These are phyloP conservation scores for Seriola quinqueradiata DNA, from an alignment of 2,113 vertebrate species.

Conservation along the genomic window DNA sequence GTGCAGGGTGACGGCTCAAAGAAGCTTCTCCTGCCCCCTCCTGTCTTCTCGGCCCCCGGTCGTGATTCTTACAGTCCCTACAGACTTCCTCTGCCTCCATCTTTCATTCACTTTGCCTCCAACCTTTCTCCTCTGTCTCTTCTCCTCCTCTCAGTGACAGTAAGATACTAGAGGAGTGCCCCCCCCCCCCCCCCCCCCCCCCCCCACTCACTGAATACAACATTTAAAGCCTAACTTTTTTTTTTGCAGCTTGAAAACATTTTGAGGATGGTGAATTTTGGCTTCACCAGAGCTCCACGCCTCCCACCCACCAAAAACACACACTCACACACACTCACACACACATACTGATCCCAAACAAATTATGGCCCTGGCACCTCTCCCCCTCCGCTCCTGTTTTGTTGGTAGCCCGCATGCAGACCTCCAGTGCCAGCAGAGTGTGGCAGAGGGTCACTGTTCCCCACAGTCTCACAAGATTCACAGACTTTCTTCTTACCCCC, in stretches of 20 bases:
- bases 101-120: background rate
- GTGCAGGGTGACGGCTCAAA: too few species aligned
- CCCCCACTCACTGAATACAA: too few species aligned
- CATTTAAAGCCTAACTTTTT: too few species aligned
- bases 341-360: constrained; percentile 54
- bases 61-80: background rate
- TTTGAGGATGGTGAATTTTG: constrained; percentile 52
- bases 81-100: constrained; percentile 28
- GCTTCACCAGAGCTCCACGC: constrained; percentile 32
- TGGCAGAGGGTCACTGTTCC: constrained; percentile 74
- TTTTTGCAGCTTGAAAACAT: constrained; percentile 32
- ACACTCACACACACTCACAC: constrained; percentile 50
- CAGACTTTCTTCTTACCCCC: constrained; percentile 61
- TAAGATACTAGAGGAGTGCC: background rate
- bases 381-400: constrained; percentile 70
- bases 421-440: constrained; percentile 72
- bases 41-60: too few species aligned
- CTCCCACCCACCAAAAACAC: constrained; percentile 54
- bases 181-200: too few species aligned
- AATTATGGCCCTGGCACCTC: constrained; percentile 70
- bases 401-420: constrained; percentile 75
- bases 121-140: background rate
- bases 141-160: background rate
- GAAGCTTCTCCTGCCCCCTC: too few species aligned
- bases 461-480: constrained; percentile 69